Percentiles rank a stretch among this genome's conserved stretches.
These are phyloP conservation scores for Battus philenor DNA, from an alignment of 1,140 invertebrate genomes.

Conservation along the genomic window DNA sequence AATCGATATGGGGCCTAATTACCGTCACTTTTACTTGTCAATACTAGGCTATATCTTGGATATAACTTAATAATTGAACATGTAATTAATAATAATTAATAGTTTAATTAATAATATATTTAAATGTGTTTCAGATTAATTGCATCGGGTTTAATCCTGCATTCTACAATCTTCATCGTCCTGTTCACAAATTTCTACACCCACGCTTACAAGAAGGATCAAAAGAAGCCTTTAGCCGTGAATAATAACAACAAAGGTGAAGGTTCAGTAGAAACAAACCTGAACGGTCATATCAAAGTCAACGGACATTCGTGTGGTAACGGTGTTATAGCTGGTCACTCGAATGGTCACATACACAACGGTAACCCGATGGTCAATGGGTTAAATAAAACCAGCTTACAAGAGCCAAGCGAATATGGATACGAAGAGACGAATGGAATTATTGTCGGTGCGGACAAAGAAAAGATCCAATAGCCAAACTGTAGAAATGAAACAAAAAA, in stretches of 20 bases:
- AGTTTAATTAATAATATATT: background rate
- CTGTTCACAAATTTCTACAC: constrained; percentile 95
- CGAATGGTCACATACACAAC: constrained; percentile 22
- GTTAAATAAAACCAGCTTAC: constrained; percentile 7
- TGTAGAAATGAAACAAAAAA: too few relatives aligned
- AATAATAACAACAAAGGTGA: constrained; percentile 46
- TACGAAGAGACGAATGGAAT: constrained; percentile 35
- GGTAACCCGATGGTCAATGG: constrained; percentile 17
- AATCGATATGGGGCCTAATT: too few relatives aligned
- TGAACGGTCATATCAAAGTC: constrained; percentile 33
- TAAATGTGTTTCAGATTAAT: constrained; percentile 74
- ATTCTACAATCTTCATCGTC: constrained; percentile 93
- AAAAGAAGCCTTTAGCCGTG: constrained; percentile 27
- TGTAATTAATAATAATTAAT: background rate
- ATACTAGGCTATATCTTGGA: background rate
- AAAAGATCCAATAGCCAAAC: constrained; percentile 59
- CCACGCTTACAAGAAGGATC: constrained; percentile 82
- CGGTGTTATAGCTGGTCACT: constrained; percentile 16
- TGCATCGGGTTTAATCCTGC: constrained; percentile 85
- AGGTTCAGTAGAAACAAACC: constrained; percentile 1
- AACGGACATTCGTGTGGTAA: constrained; percentile 31
- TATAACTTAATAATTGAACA: background rate
- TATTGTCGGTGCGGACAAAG: constrained; percentile 33
- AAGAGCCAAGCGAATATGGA: constrained; percentile 24
- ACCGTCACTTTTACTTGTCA: background rate